phyloP scores from a whole-genome alignment of 2,113 vertebrate species.

The Macaca fascicularis region T2T-MFA8v1.1 NC_088380.1:1772001-1772500 shows the following conservation, averaged over 20 bases:
- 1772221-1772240: not conserved
- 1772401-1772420: not conserved
- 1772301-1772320: not conserved
- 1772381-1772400: not conserved
- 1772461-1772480: not conserved
- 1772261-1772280: not conserved
- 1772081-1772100: accelerated
- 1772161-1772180: no score
- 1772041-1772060: not conserved
- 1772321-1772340: not conserved
- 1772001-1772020: not conserved
- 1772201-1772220: not conserved
- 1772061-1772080: not conserved
- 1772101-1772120: not conserved
- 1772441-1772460: not conserved
- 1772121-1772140: not conserved
- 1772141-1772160: accelerated
- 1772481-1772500: not conserved
- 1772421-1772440: not conserved
- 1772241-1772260: not conserved
- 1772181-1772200: not conserved
- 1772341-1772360: not conserved
- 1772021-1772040: not conserved
- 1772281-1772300: no score
- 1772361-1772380: not conserved